Conservation (phyloP, 2,113 vertebrate genomes). For the Axis porcinus region DNA sequence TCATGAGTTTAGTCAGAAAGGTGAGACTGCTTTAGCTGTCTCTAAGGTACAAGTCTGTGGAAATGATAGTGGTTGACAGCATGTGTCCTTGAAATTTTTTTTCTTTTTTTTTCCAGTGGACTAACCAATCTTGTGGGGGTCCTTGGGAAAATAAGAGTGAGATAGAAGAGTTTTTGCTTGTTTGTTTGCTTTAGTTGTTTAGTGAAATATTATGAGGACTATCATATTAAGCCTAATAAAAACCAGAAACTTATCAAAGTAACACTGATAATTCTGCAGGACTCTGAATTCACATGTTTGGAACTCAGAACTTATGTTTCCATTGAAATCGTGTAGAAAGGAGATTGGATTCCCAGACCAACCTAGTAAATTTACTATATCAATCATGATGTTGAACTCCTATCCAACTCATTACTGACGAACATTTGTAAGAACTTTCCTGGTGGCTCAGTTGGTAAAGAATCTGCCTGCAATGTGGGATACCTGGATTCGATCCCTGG, state of each 20-base stretch:
- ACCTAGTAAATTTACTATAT: accelerated
- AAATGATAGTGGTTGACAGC: not conserved
- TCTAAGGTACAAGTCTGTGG: not conserved
- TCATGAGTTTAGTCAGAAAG: not conserved
- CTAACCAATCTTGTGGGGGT: not conserved
- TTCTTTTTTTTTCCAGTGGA: not conserved
- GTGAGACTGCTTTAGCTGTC: not conserved
- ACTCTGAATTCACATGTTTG: not conserved
- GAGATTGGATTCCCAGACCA: not conserved
- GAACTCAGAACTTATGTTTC: not conserved
- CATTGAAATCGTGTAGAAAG: not conserved
- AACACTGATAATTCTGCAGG: not conserved
- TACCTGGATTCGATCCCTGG: not conserved
- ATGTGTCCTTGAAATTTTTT: not conserved
- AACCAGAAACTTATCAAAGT: not conserved
- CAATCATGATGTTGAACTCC: not conserved
- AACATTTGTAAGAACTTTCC: not conserved
- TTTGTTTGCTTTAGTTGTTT: not conserved
- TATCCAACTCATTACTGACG: not conserved
- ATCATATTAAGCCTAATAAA: not conserved
- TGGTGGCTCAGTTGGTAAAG: not conserved
- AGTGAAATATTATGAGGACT: not conserved
- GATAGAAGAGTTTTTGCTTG: not conserved
- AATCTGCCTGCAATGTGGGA: not conserved
- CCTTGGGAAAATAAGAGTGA: not conserved